Evolutionary conservation across 2,888 invertebrate genomes (phyloP).

Genomic region (Chalcis sispes): DNA sequence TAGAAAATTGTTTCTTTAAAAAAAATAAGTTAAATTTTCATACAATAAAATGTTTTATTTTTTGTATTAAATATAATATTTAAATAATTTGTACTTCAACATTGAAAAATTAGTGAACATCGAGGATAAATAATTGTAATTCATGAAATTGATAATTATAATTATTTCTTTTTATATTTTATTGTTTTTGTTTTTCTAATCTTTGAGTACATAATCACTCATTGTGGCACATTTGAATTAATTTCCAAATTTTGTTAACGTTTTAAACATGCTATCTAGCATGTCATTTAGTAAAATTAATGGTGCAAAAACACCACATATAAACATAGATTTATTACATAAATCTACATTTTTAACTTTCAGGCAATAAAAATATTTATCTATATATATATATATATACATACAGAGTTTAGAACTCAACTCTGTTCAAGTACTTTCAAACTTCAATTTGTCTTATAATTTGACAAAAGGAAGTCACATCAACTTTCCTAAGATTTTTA

Average conservation of each 20-base stretch:
- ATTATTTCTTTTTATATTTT: slow-evolving; percentile 24
- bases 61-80: too few species aligned
- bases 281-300: slow-evolving; percentile 20
- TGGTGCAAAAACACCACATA: slow-evolving; percentile 7
- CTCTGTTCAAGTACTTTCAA: slow-evolving; percentile 51
- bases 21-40: too few species aligned
- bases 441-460: slow-evolving; percentile 26
- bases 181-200: slow-evolving; percentile 28
- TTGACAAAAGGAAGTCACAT: slow-evolving; percentile 39
- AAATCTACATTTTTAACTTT: slow-evolving; percentile 17
- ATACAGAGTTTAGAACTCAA: slow-evolving; percentile 37
- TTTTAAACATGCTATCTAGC: slow-evolving; percentile 6
- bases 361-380: slow-evolving; percentile 43
- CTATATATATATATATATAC: slow-evolving; percentile 56
- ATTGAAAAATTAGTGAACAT: not conserved
- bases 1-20: too few species aligned
- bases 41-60: too few species aligned
- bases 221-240: slow-evolving; percentile 19
- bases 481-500: slow-evolving; percentile 27
- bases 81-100: not conserved
- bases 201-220: slow-evolving; percentile 5
- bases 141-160: not conserved
- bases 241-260: slow-evolving; percentile 28
- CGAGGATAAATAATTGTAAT: slow-evolving; percentile 12
- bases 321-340: slow-evolving; percentile 21